Evolutionary conservation across 2,797 vertebrate species (phyloP).

Genomic region (Acanthurus lineatus): DNA sequence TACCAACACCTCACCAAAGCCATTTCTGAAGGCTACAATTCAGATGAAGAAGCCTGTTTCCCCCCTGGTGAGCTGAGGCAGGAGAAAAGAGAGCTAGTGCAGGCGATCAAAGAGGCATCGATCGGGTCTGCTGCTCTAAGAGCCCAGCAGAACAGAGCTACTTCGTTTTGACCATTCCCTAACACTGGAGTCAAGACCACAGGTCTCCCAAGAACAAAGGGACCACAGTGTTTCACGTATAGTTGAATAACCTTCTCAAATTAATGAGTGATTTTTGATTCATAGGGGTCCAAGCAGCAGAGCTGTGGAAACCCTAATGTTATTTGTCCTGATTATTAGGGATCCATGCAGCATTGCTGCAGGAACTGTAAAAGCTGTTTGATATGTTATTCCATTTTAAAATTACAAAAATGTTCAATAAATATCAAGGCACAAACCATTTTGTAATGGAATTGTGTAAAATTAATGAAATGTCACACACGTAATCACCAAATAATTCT

Average conservation of each 20-base stretch:
- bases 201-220: slow-evolving; percentile 40
- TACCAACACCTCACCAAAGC: slow-evolving; percentile 66
- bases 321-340: too few species aligned
- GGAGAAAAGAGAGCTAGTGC: slow-evolving; percentile 59
- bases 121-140: slow-evolving; percentile 63
- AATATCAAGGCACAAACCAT: too few species aligned
- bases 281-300: too few species aligned
- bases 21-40: slow-evolving; percentile 68
- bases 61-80: slow-evolving; percentile 59
- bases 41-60: slow-evolving; percentile 65
- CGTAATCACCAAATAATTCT: too few species aligned
- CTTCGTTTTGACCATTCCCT: slow-evolving; percentile 43
- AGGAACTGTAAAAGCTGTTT: too few species aligned
- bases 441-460: too few species aligned
- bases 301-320: too few species aligned
- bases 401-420: too few species aligned
- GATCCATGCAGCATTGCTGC: too few species aligned
- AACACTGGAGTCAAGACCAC: slow-evolving; percentile 34
- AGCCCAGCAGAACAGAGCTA: slow-evolving; percentile 50
- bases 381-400: too few species aligned
- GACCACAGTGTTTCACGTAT: slow-evolving; percentile 6
- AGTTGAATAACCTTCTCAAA: slow-evolving; percentile 35
- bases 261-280: slow-evolving; percentile 16
- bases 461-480: too few species aligned
- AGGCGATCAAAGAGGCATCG: slow-evolving; percentile 74